These are phyloP conservation scores for Cheirogaleus major DNA, from an alignment of 2,797 vertebrate genomes.

Conservation along the genomic window DNA sequence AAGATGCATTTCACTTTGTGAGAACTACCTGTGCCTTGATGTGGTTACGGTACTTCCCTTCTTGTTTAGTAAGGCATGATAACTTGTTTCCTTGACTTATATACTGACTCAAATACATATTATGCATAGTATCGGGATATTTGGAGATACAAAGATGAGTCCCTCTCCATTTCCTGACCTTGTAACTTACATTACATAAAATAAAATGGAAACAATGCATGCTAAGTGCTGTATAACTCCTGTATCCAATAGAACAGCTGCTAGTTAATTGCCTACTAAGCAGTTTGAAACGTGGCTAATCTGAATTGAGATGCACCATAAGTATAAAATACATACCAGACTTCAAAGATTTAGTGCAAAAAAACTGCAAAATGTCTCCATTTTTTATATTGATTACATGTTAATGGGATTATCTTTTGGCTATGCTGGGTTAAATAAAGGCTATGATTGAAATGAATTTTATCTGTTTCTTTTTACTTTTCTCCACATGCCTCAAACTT, in stretches of 20 bases:
- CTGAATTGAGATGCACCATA: background rate
- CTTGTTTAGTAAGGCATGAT: background rate
- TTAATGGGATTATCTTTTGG: background rate
- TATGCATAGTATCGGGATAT: background rate
- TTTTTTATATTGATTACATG: background rate
- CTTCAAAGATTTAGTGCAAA: constrained; percentile 18
- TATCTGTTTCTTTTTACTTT: background rate
- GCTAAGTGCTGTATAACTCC: background rate
- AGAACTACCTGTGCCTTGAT: background rate
- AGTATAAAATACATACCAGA: background rate
- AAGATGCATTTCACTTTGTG: background rate
- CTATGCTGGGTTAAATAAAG: background rate
- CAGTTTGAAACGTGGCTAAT: background rate
- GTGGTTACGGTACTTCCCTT: background rate
- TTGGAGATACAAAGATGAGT: background rate
- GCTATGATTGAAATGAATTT: background rate
- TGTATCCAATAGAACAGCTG: background rate
- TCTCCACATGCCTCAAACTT: background rate
- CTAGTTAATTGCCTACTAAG: background rate
- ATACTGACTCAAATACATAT: background rate
- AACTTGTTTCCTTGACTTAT: constrained; percentile 14
- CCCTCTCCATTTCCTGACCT: constrained; percentile 14
- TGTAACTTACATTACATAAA: background rate
- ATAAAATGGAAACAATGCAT: background rate
- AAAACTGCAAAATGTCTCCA: background rate